Conservation (phyloP, 2,888 invertebrate species). For the Seira musarum region DNA sequence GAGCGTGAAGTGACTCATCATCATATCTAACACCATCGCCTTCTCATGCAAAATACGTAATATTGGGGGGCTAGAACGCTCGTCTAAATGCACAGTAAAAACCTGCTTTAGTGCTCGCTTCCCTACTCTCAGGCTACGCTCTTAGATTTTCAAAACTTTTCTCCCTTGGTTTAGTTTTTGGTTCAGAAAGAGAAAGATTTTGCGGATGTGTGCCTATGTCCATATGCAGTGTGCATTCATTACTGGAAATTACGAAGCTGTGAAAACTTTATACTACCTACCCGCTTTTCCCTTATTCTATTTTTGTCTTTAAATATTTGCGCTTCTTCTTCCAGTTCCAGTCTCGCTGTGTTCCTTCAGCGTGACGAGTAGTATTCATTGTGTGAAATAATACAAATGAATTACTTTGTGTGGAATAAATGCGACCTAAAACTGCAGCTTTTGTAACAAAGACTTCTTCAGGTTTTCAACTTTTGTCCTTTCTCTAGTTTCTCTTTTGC, state of each 20-base stretch:
- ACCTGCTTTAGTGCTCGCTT: not conserved
- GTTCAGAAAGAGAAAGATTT: no score
- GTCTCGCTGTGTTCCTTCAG: not conserved
- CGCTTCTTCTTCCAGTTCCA: not conserved
- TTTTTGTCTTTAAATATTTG: not conserved
- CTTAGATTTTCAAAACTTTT: not conserved
- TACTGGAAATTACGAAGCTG: not conserved
- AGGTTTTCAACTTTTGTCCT: not conserved
- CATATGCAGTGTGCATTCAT: not conserved
- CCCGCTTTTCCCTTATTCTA: not conserved
- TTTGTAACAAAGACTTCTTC: not conserved
- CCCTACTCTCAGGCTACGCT: not conserved
- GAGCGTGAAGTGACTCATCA: not conserved
- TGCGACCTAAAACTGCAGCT: not conserved
- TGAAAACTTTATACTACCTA: not conserved
- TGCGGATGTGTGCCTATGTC: not conserved
- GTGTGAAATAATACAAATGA: conserved; percentile 22
- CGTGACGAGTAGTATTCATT: not conserved
- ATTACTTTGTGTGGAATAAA: not conserved
- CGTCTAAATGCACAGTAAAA: not conserved
- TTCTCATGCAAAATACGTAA: not conserved
- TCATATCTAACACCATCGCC: not conserved
- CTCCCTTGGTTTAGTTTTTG: no score
- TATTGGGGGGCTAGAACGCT: not conserved
- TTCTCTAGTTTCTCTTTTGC: conserved; percentile 15